Conservation (phyloP, 1,140 invertebrate genomes). For the Drosophila nigromelanica region DNA sequence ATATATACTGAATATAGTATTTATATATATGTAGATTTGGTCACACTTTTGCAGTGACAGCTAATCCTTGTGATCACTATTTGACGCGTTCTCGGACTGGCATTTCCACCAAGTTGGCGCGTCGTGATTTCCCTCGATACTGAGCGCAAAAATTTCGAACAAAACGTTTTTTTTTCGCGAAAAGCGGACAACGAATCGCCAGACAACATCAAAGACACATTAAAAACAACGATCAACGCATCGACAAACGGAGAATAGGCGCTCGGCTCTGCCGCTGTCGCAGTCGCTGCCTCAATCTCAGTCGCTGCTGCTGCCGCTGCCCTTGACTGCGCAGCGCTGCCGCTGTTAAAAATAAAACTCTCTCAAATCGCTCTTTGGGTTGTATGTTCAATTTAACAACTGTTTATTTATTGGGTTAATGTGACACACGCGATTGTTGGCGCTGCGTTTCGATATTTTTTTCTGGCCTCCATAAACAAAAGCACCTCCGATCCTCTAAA, state of each 20-base stretch:
- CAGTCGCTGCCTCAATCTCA: conserved; percentile 6
- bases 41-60: conserved; percentile 49
- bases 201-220: conserved; percentile 70
- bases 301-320: conserved; percentile 20
- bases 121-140: conserved; percentile 75
- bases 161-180: conserved; percentile 52
- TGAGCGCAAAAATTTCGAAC: conserved; percentile 53
- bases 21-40: conserved; percentile 24
- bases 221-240: conserved; percentile 74
- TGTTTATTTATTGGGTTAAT: conserved; percentile 79
- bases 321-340: conserved; percentile 26
- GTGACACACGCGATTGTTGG: conserved; percentile 56
- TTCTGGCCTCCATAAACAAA: conserved; percentile 56
- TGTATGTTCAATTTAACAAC: conserved; percentile 8
- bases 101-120: conserved; percentile 74
- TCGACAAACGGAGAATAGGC: conserved; percentile 43
- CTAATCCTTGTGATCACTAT: conserved; percentile 53
- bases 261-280: conserved; percentile 36
- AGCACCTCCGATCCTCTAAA: conserved; percentile 35
- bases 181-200: conserved; percentile 18
- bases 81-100: conserved; percentile 38
- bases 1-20: conserved; percentile 22
- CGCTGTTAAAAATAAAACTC: conserved; percentile 31
- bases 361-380: conserved; percentile 17
- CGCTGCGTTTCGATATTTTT: conserved; percentile 3